Conservation (phyloP, 92 coral and sea anemone species). For the Pocillopora meandrina region DNA sequence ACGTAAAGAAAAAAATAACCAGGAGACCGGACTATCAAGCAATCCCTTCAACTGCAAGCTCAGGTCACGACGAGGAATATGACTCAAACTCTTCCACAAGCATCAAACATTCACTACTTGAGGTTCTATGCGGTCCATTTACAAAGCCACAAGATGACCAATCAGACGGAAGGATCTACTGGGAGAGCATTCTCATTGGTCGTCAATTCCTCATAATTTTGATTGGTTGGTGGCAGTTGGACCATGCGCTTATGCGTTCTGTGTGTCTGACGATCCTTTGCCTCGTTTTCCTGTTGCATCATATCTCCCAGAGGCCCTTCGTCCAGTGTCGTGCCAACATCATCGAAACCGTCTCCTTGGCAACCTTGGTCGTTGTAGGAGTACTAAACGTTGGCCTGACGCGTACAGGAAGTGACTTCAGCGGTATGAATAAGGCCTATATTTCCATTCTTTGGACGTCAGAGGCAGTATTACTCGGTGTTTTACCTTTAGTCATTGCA, state of each 20-base stretch:
- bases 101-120: slow-evolving; percentile 4
- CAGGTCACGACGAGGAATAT: background rate
- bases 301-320: slow-evolving; percentile 36
- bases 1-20: background rate
- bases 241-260: slow-evolving; percentile 21
- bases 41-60: background rate
- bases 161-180: slow-evolving; percentile 32
- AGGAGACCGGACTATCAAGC: background rate
- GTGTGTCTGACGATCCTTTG: slow-evolving; percentile 30
- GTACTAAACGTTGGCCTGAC: slow-evolving; percentile 37
- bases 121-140: slow-evolving; percentile 42
- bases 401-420: slow-evolving; percentile 22
- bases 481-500: slow-evolving; percentile 25
- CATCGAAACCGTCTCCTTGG: slow-evolving; percentile 45
- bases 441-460: background rate
- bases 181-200: slow-evolving; percentile 55
- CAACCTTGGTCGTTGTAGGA: slow-evolving; percentile 59
- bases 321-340: slow-evolving; percentile 9
- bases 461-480: slow-evolving; percentile 34
- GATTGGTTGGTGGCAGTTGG: slow-evolving; percentile 15
- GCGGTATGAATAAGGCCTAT: background rate
- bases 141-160: background rate
- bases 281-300: slow-evolving; percentile 31
- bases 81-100: background rate
- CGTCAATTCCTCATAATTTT: slow-evolving; percentile 44